Percentiles rank a stretch among this genome's conserved stretches.
Conservation (phyloP, 2,888 invertebrate genomes). For the Punctoribates punctum region DNA sequence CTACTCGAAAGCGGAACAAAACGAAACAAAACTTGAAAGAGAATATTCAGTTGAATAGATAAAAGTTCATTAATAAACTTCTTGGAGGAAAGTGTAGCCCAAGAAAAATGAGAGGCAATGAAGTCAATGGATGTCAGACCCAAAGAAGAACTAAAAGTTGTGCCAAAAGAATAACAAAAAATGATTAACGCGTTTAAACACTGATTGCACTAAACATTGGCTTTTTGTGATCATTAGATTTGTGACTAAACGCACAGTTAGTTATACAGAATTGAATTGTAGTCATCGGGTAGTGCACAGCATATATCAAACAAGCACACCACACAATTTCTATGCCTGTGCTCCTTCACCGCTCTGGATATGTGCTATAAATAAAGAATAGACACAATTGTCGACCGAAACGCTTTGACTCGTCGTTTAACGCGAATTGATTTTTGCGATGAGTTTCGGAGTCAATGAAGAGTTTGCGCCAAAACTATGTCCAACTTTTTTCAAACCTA, state of each 20-base stretch:
- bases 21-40: too few relatives aligned
- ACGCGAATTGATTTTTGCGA: background rate
- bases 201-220: background rate
- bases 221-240: background rate
- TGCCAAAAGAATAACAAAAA: background rate
- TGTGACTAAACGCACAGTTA: constrained; percentile 2
- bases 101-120: too few relatives aligned
- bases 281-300: background rate
- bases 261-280: background rate
- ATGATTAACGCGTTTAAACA: background rate
- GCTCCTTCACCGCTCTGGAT: background rate
- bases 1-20: too few relatives aligned
- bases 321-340: background rate
- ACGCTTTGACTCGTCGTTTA: background rate
- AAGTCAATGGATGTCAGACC: too few relatives aligned
- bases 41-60: too few relatives aligned
- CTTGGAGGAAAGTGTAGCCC: too few relatives aligned
- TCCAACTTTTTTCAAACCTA: background rate
- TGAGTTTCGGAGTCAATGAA: background rate
- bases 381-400: background rate
- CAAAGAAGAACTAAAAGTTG: too few relatives aligned
- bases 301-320: background rate
- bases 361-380: background rate
- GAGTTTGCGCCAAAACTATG: background rate
- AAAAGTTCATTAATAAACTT: too few relatives aligned